A percentile compares a stretch with the other conserved stretches of the same genome.
Conservation (phyloP, 2,888 invertebrate species). For the Dendrolimus houi region DNA sequence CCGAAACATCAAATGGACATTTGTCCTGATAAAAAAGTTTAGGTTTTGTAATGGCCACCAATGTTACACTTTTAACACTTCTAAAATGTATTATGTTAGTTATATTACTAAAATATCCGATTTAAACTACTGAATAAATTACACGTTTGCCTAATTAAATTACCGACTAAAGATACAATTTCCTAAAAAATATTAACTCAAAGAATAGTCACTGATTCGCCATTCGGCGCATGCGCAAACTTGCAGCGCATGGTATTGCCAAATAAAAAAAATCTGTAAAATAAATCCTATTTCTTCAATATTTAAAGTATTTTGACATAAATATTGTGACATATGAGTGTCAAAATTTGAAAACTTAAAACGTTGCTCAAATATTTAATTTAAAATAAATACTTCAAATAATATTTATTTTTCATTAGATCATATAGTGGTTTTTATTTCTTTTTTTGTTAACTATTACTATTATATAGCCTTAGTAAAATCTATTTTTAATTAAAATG, state of each 20-base stretch:
- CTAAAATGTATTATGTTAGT: slow-evolving; percentile 34
- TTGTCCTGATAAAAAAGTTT: slow-evolving; percentile 74
- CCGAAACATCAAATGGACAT: slow-evolving; percentile 76
- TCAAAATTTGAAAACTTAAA: no score
- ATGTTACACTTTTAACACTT: slow-evolving; percentile 69
- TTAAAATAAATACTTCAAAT: no score
- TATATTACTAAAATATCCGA: slow-evolving; percentile 29
- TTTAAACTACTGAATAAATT: slow-evolving; percentile 35
- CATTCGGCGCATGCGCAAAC: slow-evolving; percentile 77
- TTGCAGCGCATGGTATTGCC: slow-evolving; percentile 57
- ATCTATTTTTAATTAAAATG: no score
- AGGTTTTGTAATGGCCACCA: slow-evolving; percentile 76
- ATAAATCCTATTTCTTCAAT: no score
- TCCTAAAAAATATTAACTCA: slow-evolving; percentile 71
- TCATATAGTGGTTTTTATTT: no score
- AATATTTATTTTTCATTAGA: no score
- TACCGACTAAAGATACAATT: slow-evolving; percentile 70
- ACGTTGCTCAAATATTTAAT: no score
- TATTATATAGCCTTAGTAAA: no score
- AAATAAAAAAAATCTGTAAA: slow-evolving; percentile 7
- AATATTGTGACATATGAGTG: no score
- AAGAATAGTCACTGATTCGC: slow-evolving; percentile 74
- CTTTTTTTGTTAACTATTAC: no score
- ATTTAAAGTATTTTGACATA: no score
- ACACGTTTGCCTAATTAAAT: slow-evolving; percentile 53